Conservation (phyloP, 2,888 invertebrate genomes). For the Andrena camellia region DNA sequence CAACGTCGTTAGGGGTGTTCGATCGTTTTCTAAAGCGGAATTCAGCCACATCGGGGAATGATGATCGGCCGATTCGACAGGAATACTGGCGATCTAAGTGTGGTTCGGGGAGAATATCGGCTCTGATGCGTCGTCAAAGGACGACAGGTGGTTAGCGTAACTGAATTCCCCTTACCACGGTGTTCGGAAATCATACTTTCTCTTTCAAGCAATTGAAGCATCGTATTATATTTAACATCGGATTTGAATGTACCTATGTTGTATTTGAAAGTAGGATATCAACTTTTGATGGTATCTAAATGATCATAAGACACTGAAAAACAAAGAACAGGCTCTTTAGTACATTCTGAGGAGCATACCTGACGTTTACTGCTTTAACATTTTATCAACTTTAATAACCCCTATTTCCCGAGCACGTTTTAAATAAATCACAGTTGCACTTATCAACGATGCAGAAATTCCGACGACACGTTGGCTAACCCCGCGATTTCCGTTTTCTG, state of each 20-base stretch:
- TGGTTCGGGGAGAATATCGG: neutral
- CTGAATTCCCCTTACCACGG: neutral
- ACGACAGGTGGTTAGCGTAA: constrained; percentile 20
- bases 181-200: neutral
- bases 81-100: neutral
- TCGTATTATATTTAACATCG: no score
- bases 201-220: neutral
- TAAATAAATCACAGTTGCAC: neutral
- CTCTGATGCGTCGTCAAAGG: neutral
- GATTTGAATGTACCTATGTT: no score
- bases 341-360: no score
- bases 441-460: neutral
- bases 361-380: no score
- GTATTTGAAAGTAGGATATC: no score
- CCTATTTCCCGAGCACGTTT: no score
- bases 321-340: no score
- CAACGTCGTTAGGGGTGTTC: constrained; percentile 4
- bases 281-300: no score
- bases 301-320: no score
- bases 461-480: constrained; percentile 53
- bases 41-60: constrained; percentile 3
- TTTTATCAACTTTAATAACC: no score
- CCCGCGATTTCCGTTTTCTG: constrained; percentile 65
- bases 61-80: constrained; percentile 21
- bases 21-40: constrained; percentile 6